Conservation (phyloP, 2,888 invertebrate genomes). For the Brenthis daphne region DNA sequence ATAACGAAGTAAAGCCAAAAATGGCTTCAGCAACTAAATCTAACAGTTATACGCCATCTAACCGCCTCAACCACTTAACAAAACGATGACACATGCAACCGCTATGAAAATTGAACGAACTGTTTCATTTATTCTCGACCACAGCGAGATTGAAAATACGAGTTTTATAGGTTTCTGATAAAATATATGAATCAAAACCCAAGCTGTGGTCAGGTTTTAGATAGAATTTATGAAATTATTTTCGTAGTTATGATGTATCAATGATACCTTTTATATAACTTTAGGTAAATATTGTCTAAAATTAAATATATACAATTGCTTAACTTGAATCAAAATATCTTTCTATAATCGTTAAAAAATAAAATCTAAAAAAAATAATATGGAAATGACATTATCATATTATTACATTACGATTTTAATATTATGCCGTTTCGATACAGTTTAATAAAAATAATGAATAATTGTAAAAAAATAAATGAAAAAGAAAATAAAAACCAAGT, state of each 20-base stretch:
- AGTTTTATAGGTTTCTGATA: conserved; percentile 24
- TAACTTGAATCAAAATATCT: too few relatives aligned
- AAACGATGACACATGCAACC: conserved; percentile 41
- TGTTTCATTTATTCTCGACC: conserved; percentile 35
- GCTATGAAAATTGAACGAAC: conserved; percentile 52
- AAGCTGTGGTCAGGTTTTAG: conserved; percentile 1
- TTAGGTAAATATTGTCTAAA: too few relatives aligned
- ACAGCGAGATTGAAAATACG: conserved; percentile 33
- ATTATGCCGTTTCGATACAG: too few relatives aligned
- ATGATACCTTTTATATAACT: not conserved
- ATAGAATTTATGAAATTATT: conserved; percentile 9
- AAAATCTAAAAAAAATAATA: too few relatives aligned
- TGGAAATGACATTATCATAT: too few relatives aligned
- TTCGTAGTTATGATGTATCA: not conserved
- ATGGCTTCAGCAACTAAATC: conserved; percentile 4
- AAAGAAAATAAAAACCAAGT: too few relatives aligned
- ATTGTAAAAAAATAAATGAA: too few relatives aligned
- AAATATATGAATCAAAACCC: conserved; percentile 3
- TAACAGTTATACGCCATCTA: conserved; percentile 5
- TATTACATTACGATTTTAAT: too few relatives aligned
- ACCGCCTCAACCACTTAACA: conserved; percentile 25
- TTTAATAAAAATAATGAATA: too few relatives aligned
- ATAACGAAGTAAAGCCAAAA: not conserved
- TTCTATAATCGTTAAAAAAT: too few relatives aligned
- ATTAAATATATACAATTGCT: too few relatives aligned